Base-by-base conservation (phyloP, 2,888 invertebrate genomes). In the Pimpla rufipes region DNA sequence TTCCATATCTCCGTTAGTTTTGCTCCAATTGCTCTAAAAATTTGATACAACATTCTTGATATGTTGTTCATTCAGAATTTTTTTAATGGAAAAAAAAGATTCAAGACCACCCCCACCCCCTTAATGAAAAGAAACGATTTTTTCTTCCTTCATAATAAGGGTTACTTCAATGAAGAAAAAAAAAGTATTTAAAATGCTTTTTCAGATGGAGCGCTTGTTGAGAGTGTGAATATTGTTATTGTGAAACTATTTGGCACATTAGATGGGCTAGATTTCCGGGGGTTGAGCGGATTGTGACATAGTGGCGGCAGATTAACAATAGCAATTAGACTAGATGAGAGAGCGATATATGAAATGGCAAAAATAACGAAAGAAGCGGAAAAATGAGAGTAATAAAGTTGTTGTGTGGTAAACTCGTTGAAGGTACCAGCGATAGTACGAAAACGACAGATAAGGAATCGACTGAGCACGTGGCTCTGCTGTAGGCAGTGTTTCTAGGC, bases 401-500 rank as follows among this genome's bases (percentile, higher is more conserved):
- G 67, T 84, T 76, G 62, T 79, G 75, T 81, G 76, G 67, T 68
- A 77, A 84, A 80, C 50, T 86, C 77, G 84, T 91, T 91, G 83
- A 92, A 92, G 91, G 91, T 91, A 88, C 88, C 90, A 85, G 88
- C 88, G 87, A 84, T 88, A 86, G 86, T 90, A 88, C 88, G 87
- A 88, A 91, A 92, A 88, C 89, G 86, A 87, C 88, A 89, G 87
- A 87, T 90, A 90, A 87, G 89, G 88, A 90, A 91, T 86, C 90
- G 90, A 87, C 89, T 90, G 86, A 90, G 90, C 88, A 87, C 90
- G 85, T 91, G 90, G 92, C 89, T 90, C 88, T 91, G 90, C 90
- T 93, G 89, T 91, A 92, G 88, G 89, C 90, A 89, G 87, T 91
- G 90, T 88, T 91, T 90, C 86, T 91, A 92, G 91, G 90, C 91